A percentile compares a stretch with the other conserved stretches of the same genome.
Evolutionary conservation across 2,888 invertebrate genomes (phyloP).

Genomic region (Ophion slaviceki): DNA sequence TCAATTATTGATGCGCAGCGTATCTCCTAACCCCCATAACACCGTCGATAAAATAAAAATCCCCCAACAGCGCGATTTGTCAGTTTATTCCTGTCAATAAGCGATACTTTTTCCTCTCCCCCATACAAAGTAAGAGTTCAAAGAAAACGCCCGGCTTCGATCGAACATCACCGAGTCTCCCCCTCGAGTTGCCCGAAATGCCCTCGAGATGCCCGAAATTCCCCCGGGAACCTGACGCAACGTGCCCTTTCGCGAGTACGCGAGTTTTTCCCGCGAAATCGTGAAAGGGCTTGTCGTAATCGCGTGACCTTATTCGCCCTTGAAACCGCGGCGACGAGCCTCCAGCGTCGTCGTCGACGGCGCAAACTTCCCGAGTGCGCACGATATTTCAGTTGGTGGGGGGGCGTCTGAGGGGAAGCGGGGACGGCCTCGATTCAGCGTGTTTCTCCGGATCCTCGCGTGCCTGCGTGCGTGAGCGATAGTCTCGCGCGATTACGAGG

Average conservation of each 20-base stretch:
- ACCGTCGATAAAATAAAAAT: too few relatives aligned
- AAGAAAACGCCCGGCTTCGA: background rate
- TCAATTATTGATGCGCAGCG: background rate
- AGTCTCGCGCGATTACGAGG: background rate
- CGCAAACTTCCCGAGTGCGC: constrained; percentile 22
- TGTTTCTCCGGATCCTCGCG: background rate
- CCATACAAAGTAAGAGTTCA: background rate
- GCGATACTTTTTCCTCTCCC: background rate
- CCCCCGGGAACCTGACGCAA: constrained; percentile 47
- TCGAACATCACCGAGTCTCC: background rate
- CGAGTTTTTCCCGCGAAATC: constrained; percentile 55
- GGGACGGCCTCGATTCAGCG: background rate
- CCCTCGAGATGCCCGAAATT: background rate
- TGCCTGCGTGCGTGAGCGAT: background rate
- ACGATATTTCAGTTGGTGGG: constrained; percentile 25
- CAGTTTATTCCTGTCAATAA: background rate
- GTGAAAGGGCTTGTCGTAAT: constrained; percentile 54
- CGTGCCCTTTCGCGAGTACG: constrained; percentile 3
- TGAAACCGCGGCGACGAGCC: constrained; percentile 75
- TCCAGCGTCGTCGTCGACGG: constrained; percentile 66
- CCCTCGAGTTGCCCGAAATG: background rate
- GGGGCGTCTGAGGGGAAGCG: constrained; percentile 48
- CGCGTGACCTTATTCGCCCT: constrained; percentile 79
- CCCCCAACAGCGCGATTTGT: too few relatives aligned
- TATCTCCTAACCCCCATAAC: background rate